Percentiles rank a stretch among this genome's conserved stretches.
These are phyloP conservation scores for Melanotaenia parkinsoni DNA, from an alignment of 2,797 vertebrate genomes.

Conservation along the genomic window DNA sequence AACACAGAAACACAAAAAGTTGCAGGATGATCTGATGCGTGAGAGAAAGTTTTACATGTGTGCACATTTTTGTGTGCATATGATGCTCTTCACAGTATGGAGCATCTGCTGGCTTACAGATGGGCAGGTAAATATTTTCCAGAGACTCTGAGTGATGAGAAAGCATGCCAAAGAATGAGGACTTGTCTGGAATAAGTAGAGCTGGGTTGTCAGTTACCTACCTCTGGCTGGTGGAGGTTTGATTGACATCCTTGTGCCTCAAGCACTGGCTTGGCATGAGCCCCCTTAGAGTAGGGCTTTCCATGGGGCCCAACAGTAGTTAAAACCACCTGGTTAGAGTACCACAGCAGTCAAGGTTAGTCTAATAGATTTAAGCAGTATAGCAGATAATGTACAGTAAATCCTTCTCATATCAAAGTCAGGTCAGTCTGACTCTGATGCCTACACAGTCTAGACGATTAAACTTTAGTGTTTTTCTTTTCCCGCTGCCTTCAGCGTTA, in stretches of 20 bases:
- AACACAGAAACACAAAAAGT: neutral
- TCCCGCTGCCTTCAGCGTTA: slow-evolving; percentile 9
- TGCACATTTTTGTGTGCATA: neutral
- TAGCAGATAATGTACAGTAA: slow-evolving; percentile 24
- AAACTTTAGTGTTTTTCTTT: slow-evolving; percentile 18
- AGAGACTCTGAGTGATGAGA: neutral
- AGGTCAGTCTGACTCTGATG: slow-evolving; percentile 25
- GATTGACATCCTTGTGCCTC: slow-evolving; percentile 61
- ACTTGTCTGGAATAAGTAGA: slow-evolving; percentile 36
- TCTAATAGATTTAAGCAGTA: slow-evolving; percentile 20
- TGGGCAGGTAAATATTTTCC: slow-evolving; percentile 49
- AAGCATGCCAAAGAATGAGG: slow-evolving; percentile 27
- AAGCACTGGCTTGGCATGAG: slow-evolving; percentile 17
- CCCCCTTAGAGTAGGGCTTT: slow-evolving; percentile 38
- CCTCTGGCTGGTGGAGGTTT: slow-evolving; percentile 47
- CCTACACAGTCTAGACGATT: slow-evolving; percentile 6
- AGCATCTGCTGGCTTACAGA: slow-evolving; percentile 22
- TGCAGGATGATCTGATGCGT: neutral
- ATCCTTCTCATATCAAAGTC: slow-evolving; percentile 24
- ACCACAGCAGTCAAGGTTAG: slow-evolving; percentile 28
- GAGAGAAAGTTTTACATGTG: neutral
- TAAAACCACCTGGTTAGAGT: slow-evolving; percentile 52
- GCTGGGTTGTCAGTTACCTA: slow-evolving; percentile 47
- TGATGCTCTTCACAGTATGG: neutral
- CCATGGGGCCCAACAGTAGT: slow-evolving; percentile 40